Percentiles rank a stretch among this genome's conserved stretches.
phyloP scores from a whole-genome alignment of 1,140 invertebrate species.

The Orussus abietinus region DNA sequence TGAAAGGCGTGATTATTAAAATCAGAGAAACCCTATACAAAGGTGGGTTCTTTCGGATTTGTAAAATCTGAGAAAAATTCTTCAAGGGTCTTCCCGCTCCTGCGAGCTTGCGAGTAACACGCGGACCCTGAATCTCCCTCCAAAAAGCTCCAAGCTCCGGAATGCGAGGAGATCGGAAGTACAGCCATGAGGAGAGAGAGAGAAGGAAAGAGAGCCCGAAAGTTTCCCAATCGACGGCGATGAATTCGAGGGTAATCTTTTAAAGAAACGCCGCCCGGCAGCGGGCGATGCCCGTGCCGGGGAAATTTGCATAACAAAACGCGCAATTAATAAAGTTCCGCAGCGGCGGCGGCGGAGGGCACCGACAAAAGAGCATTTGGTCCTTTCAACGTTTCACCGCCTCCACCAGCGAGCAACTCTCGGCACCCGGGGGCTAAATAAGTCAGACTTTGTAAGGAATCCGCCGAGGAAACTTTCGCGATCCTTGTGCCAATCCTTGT shows the following conservation, averaged over 20 bases:
- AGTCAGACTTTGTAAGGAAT: conserved; percentile 48
- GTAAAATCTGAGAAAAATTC: too few species aligned
- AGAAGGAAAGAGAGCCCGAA: too few species aligned
- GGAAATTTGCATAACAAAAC: conserved; percentile 53
- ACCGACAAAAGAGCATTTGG: conserved; percentile 49
- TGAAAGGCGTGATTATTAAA: too few species aligned
- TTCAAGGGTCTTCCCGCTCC: too few species aligned
- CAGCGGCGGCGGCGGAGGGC: conserved; percentile 23
- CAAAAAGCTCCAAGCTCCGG: too few species aligned
- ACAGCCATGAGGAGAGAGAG: too few species aligned
- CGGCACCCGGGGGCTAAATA: conserved; percentile 38
- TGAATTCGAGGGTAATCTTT: conserved; percentile 44
- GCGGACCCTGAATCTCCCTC: too few species aligned
- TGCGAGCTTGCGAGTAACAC: too few species aligned
- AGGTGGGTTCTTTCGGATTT: too few species aligned
- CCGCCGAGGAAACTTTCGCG: conserved; percentile 35
- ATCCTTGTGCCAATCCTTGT: conserved; percentile 29
- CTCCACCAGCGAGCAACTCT: too few species aligned
- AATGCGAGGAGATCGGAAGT: too few species aligned
- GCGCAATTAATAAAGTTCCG: conserved; percentile 53
- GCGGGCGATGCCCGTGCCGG: conserved; percentile 30
- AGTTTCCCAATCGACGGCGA: conserved; percentile 35
- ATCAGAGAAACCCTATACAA: too few species aligned
- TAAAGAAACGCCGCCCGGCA: conserved; percentile 32
- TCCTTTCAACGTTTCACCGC: conserved; percentile 42